Conservation (phyloP, 2,888 invertebrate genomes). For the Alviniconcha strummeri region DNA sequence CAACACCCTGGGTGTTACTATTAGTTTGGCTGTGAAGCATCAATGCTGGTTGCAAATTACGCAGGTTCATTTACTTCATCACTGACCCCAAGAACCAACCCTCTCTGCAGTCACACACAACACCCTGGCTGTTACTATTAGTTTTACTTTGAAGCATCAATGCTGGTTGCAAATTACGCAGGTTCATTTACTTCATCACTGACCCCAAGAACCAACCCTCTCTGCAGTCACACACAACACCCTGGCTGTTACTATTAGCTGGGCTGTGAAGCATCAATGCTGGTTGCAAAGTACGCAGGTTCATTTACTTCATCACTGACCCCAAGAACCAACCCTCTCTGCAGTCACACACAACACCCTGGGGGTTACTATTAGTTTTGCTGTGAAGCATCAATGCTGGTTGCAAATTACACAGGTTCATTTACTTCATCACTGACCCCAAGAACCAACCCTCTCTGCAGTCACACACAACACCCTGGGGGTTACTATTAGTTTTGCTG, state of each 20-base stretch:
- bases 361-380: background rate
- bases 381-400: background rate
- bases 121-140: background rate
- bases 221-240: no score
- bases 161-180: background rate
- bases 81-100: no score
- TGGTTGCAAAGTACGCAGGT: no score
- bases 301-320: no score
- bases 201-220: no score
- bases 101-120: background rate
- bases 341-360: background rate
- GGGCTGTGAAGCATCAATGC: no score
- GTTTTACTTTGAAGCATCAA: background rate
- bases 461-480: background rate
- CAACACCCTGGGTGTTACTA: background rate
- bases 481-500: background rate
- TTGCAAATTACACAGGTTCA: background rate
- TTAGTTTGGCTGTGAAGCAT: background rate
- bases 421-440: no score
- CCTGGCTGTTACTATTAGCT: no score
- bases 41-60: background rate
- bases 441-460: no score
- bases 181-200: no score
- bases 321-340: conserved; percentile 27
- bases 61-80: background rate